Evolutionary conservation across 2,888 invertebrate species (phyloP), one percentile per base, ranked within the genome.

Genomic region (Nezara viridula): DNA sequence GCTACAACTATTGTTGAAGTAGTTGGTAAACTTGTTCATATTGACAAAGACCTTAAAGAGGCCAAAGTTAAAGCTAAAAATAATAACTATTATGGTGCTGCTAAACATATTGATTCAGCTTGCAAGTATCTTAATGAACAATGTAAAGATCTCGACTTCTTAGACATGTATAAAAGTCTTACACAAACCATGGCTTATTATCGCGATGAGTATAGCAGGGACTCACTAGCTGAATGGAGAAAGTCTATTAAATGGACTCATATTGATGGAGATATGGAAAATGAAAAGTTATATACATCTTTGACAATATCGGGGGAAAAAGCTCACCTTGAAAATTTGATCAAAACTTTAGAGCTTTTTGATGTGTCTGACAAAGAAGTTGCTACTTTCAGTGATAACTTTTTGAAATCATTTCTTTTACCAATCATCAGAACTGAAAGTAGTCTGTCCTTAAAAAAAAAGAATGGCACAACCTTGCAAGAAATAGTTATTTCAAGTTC

Each of bases 371-470:
- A 93, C 77, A 91, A 92, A 49, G 94, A 94, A 91, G 92, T 96
- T 12, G 93, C 94, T 55, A 93, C 93, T 88, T 95, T 96, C 91
- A 93, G 95, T 4, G 93, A 93, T 89, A 94, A 94, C 91, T 92
- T 97, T 32, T 92, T 95, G 91, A 93, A 94, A 52, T 92, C 94
- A 90, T 92, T 96, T 44, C 93, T 96, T 21, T 92, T 93, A 88
- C 94, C 95, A 0, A 94, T 96, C 0, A 94, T 96, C 89, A 93
- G 94, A 88, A 92, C 93, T 89, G 93, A 94, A 24, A 92, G 92
- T 90, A 92, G 91, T n/a, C 93, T 95, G 6, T 92, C 92, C 85
- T 92, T 93, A 9, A 93, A 93, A 89, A 77, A 77, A 81, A 81
- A 40, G 49, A 93, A 93, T 14, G 92, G 92, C 9, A 92, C 91